Evolutionary conservation across 2,113 vertebrate species (phyloP), one percentile per base, ranked within the genome.

Genomic region (Scytalopus superciliaris): DNA sequence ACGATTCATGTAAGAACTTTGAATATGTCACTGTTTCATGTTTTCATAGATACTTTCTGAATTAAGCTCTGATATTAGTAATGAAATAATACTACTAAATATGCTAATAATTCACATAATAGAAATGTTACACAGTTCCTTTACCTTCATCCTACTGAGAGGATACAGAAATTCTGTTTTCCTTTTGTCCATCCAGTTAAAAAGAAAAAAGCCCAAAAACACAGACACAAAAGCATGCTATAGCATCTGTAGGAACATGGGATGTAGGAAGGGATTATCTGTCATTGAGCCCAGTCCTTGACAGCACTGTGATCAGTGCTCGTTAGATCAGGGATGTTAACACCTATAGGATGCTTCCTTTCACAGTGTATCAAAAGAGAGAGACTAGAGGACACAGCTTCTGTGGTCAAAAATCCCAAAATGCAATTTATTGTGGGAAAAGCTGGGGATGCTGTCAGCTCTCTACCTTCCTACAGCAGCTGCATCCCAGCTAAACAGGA

Each of bases 401-500:
- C 25, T 70, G n/a, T 64, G 6, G 62, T 57, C 31, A 75, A 49
- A 66, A 62, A 57, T 47, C 7, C 10, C 3, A 1, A 56, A 75
- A 49, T 39, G 19, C 47, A 55, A 18, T 22, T 21, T 82, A 53
- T 13, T 52, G 40, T 74, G 40, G n/a, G 67, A 67, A 39, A 70
- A 75, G 8, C 24, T 83, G 47, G 25, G 18, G 7, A 35, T 74
- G 21, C 18, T 85, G 9, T 47, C 14, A 8, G 18, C 52, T 52
- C 12, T 33, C 5, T 35, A 19, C 25, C n/a, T 67, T 24, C 9
- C 13, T 73, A 15, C 6, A 59, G 6, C 18, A 62, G 40, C 11
- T 35, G 13, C 13, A 5, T 25, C 5, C 28, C 50, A 30, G 28
- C 8, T 88, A 50, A 69, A 49, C 9, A 1, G 1, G 0, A 6